phyloP scores from a whole-genome alignment of 2,113 vertebrate species.

The Silurus glanis region DNA sequence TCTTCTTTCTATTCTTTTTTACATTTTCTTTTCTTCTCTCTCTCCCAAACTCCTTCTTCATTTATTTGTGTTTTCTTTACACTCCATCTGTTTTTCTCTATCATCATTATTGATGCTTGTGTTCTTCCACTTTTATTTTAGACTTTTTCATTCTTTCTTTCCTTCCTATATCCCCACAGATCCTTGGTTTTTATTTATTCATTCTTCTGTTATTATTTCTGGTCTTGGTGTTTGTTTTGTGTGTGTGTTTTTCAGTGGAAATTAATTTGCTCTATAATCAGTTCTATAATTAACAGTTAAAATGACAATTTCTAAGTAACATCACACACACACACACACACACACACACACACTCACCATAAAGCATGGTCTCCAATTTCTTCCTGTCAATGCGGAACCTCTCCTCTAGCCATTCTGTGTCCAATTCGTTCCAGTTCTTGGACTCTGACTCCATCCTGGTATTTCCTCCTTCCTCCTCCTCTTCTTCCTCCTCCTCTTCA shows the following conservation, averaged over 20 bases:
- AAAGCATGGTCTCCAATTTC: conserved; percentile 79
- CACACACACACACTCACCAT: conserved; percentile 64
- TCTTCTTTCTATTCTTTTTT: neutral
- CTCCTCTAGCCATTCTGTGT: conserved; percentile 76
- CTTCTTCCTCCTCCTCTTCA: conserved; percentile 66
- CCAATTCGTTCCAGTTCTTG: conserved; percentile 47
- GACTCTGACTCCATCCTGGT: conserved; percentile 41
- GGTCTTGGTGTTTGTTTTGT: no score
- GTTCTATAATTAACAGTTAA: neutral
- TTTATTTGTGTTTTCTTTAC: neutral
- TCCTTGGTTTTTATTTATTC: neutral
- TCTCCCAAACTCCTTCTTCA: neutral
- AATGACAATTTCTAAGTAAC: neutral
- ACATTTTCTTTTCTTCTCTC: neutral
- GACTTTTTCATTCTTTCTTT: neutral
- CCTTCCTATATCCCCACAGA: no score
- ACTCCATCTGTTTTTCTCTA: neutral
- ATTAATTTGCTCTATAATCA: neutral
- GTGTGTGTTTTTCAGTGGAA: neutral
- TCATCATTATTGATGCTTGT: neutral
- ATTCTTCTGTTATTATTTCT: neutral
- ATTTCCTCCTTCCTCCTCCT: conserved; percentile 42
- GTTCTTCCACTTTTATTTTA: neutral
- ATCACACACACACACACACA: neutral
- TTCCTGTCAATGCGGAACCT: conserved; percentile 80